Conservation (phyloP, 1,140 invertebrate species). For the Apis mellifera region Amel_HAv3.1 CM009940.2:10807001-10807500, state of each 20-base stretch:
- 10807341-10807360: constrained; percentile 75
- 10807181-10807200: neutral
- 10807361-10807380: constrained; percentile 68
- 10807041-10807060: too few relatives aligned
- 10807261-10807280: constrained; percentile 67
- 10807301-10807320: constrained; percentile 80
- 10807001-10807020: too few relatives aligned
- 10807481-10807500: neutral
- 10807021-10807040: too few relatives aligned
- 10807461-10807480: constrained; percentile 45
- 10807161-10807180: too few relatives aligned
- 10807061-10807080: too few relatives aligned
- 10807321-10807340: constrained; percentile 75
- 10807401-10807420: constrained; percentile 77
- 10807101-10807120: too few relatives aligned
- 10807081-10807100: too few relatives aligned
- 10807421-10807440: constrained; percentile 75
- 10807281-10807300: constrained; percentile 72
- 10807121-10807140: too few relatives aligned
- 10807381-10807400: constrained; percentile 74
- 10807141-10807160: too few relatives aligned
- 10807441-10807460: constrained; percentile 62
- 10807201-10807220: constrained; percentile 1
- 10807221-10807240: constrained; percentile 8
- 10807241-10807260: constrained; percentile 41